A percentile compares a stretch with the other conserved stretches of the same genome.
phyloP scores from a whole-genome alignment of 2,113 vertebrate species.

The Carollia perspicillata region DNA sequence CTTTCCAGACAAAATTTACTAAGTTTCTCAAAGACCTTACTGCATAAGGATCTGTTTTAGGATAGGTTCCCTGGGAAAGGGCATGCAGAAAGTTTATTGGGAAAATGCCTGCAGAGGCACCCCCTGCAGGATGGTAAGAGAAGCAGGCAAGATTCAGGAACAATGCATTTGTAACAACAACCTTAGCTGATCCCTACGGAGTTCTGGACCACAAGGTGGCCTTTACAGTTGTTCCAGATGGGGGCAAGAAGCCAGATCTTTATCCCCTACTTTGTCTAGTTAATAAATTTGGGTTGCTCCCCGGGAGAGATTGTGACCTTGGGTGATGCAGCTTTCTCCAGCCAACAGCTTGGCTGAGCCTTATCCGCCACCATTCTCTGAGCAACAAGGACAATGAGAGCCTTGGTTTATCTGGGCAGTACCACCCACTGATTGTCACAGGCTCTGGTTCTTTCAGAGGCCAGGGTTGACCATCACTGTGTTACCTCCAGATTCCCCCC shows the following conservation, averaged over 20 bases:
- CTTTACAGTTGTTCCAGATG: background rate
- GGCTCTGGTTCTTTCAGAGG: background rate
- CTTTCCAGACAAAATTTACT: background rate
- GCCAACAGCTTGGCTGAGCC: background rate
- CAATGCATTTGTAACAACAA: rapidly evolving
- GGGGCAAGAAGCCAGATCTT: background rate
- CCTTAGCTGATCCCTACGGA: background rate
- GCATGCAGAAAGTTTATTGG: background rate
- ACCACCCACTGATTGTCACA: background rate
- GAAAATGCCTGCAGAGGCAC: background rate
- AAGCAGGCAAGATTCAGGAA: background rate
- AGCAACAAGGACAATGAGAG: background rate
- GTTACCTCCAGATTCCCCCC: background rate
- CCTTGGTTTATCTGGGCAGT: background rate
- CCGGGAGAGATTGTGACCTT: background rate
- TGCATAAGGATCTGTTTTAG: background rate
- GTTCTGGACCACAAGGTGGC: rapidly evolving
- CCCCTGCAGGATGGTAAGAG: rapidly evolving
- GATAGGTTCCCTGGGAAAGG: background rate
- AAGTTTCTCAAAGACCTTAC: background rate
- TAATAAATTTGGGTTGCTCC: background rate
- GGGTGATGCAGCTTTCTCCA: background rate
- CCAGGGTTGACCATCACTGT: background rate
- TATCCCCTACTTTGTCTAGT: background rate
- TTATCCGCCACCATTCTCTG: background rate